phyloP scores from a whole-genome alignment of 2,797 vertebrate species.

The Girardinus metallicus region DNA sequence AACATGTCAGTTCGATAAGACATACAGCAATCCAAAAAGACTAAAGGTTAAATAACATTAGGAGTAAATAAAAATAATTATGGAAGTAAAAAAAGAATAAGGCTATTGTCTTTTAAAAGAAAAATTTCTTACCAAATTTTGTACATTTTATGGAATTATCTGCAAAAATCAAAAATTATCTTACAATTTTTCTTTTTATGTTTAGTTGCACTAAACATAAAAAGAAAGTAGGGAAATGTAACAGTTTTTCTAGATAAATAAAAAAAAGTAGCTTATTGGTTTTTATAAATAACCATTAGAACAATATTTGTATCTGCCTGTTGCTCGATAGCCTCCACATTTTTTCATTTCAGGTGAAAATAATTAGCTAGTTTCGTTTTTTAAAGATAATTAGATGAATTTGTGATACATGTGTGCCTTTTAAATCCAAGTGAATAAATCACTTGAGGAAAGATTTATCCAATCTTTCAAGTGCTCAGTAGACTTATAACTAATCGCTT shows the following conservation, averaged over 20 bases:
- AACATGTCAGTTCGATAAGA: not conserved
- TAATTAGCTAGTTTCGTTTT: not conserved
- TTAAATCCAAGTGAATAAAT: not conserved
- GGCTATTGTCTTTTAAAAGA: not conserved
- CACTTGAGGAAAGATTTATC: too few relatives aligned
- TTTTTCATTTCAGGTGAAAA: not conserved
- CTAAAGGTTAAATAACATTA: not conserved
- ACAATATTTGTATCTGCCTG: not conserved
- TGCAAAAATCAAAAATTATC: not conserved
- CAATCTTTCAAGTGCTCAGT: not conserved
- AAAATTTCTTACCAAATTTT: not conserved
- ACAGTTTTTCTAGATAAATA: not conserved
- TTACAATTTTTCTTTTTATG: not conserved
- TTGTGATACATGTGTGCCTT: not conserved
- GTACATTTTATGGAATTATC: not conserved
- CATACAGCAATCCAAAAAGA: not conserved
- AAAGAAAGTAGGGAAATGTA: not conserved
- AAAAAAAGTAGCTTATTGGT: not conserved
- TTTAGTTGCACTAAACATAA: not conserved
- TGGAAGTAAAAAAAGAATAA: not conserved
- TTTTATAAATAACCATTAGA: not conserved
- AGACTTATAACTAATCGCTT: not conserved
- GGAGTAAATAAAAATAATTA: not conserved
- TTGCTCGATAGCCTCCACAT: not conserved
- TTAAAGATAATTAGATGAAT: not conserved